Evolutionary conservation across 2,888 invertebrate genomes (phyloP), one percentile per base, ranked within the genome.

Genomic region (Drosophila maculinotata): DNA sequence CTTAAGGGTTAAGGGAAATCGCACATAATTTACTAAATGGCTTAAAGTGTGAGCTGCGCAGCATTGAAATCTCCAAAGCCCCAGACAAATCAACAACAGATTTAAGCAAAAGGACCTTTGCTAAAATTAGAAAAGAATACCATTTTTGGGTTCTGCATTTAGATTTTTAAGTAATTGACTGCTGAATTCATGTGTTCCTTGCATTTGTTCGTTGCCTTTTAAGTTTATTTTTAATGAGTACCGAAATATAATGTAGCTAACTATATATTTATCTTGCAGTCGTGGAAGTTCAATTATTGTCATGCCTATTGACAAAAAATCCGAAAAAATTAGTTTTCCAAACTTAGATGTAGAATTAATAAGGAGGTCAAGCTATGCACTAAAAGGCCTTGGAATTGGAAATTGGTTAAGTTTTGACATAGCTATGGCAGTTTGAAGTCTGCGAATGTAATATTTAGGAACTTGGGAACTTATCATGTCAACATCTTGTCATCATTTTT

Each of bases 11-110:
- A 78, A 63, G 47, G 67, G 10, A 64, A 68, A 65, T 66, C 47
- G 67, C 81, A 76, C 83, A 87, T 81, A 87, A 81, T 81, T 87
- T 81, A 76, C 86, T 66, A 87, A 81, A 81, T 81, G 83, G 76
- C 79, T 80, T 78, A 65, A 78, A 85, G 76, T 44, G 44, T 74
- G 60, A 72, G 67, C 47, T 25, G 17, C 41, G 7, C n/a, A n/a
- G 26, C n/a, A 42, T 47, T 45, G 45, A 30, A 33, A 41, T 65
- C 33, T 10, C n/a, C 12, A 35, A 25, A 9, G 23, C 23, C 54
- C 41, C 44, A 60, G 52, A 45, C 59, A 53, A 68, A 65, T 53
- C 76, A 53, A 42, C 54, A 63, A 42, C 12, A 39, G 49, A 68
- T 41, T 51, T 33, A 23, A 41, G 17, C 30, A 54, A 47, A 62